These are phyloP conservation scores for Coendou prehensilis DNA, from an alignment of 2,797 vertebrate genomes.

Conservation along the genomic window DNA sequence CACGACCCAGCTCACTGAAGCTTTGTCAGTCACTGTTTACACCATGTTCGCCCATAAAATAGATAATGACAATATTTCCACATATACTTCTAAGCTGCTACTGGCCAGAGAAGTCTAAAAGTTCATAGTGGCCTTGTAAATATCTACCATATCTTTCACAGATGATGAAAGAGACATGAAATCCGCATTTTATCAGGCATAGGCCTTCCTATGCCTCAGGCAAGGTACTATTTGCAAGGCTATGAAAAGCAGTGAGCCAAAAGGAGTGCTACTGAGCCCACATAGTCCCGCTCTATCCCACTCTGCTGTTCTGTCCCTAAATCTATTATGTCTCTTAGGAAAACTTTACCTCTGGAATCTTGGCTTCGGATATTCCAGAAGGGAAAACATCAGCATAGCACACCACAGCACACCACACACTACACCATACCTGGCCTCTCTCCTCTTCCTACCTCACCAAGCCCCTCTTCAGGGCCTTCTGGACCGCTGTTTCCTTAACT, in stretches of 20 bases:
- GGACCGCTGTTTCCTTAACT: background rate
- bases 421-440: background rate
- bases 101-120: constrained; percentile 59
- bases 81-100: constrained; percentile 49
- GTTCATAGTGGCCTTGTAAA: constrained; percentile 68
- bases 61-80: constrained; percentile 78
- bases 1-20: constrained; percentile 62
- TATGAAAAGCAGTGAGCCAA: background rate
- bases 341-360: background rate
- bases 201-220: background rate
- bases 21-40: constrained; percentile 63
- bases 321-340: background rate
- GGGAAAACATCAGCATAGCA: background rate
- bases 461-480: background rate
- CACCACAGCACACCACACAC: background rate
- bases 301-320: background rate
- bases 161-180: constrained; percentile 30
- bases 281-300: background rate
- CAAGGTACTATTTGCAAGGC: background rate
- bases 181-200: constrained; percentile 41
- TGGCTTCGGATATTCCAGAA: background rate
- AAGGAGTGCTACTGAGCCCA: too few relatives aligned
- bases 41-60: constrained; percentile 58
- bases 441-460: background rate
- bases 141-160: constrained; percentile 57